Conservation (phyloP, 2,113 vertebrate genomes). For the Petaurus breviceps region DNA sequence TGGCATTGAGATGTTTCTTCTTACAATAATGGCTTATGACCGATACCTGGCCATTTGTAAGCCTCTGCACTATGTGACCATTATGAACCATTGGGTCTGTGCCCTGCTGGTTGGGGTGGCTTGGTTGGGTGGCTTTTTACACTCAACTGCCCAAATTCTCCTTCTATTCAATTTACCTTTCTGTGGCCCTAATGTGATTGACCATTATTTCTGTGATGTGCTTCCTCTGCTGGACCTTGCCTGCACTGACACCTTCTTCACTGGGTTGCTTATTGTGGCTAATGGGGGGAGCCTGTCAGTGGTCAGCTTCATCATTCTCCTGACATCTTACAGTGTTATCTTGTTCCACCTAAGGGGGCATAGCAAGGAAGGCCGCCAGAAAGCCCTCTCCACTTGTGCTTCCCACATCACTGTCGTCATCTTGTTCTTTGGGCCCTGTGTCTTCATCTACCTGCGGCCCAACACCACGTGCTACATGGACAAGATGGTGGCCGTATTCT, state of each 20-base stretch:
- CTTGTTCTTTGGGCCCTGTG: slow-evolving; percentile 70
- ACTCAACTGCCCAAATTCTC: slow-evolving; percentile 63
- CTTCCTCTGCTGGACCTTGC: slow-evolving; percentile 73
- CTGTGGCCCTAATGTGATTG: slow-evolving; percentile 73
- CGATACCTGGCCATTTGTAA: slow-evolving; percentile 58
- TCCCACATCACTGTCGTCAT: slow-evolving; percentile 42
- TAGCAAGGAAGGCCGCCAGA: slow-evolving; percentile 28
- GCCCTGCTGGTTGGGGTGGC: slow-evolving; percentile 11
- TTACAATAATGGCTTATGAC: slow-evolving; percentile 73
- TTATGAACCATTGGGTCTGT: slow-evolving; percentile 59
- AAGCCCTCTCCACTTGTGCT: slow-evolving; percentile 68
- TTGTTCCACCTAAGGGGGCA: slow-evolving; percentile 40
- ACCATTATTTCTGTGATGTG: slow-evolving; percentile 80
- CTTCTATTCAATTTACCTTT: slow-evolving; percentile 64
- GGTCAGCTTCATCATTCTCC: slow-evolving; percentile 36
- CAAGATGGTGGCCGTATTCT: slow-evolving; percentile 66
- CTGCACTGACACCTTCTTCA: slow-evolving; percentile 62
- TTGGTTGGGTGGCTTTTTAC: slow-evolving; percentile 60
- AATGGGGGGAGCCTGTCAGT: slow-evolving; percentile 56
- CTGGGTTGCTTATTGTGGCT: slow-evolving; percentile 52
- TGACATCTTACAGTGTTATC: slow-evolving; percentile 61
- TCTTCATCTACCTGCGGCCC: slow-evolving; percentile 66
- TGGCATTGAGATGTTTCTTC: slow-evolving; percentile 54
- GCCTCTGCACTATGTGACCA: slow-evolving; percentile 57
- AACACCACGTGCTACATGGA: slow-evolving; percentile 32